Conservation (phyloP, 2,888 invertebrate species). For the Scaeva pyrastri region DNA sequence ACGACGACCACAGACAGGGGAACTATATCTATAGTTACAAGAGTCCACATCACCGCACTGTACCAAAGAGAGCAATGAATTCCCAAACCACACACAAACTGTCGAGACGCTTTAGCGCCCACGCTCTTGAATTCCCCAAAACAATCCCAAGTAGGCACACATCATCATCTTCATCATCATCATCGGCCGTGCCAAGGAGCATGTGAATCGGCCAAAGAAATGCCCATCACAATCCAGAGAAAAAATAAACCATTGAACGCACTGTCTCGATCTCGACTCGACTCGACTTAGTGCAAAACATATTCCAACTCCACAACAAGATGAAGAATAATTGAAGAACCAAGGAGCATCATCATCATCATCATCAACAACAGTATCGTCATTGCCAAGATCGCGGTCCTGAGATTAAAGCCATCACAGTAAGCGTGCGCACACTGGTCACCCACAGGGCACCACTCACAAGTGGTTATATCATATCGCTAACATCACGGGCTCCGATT, state of each 20-base stretch:
- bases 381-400: conserved; percentile 70
- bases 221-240: conserved; percentile 42
- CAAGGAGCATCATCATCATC: conserved; percentile 67
- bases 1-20: conserved; percentile 16
- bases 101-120: conserved; percentile 76
- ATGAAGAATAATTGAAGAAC: conserved; percentile 76
- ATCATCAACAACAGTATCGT: conserved; percentile 62
- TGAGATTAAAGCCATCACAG: conserved; percentile 72
- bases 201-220: conserved; percentile 65
- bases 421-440: conserved; percentile 74
- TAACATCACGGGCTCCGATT: conserved; percentile 62
- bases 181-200: conserved; percentile 69
- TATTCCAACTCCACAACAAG: conserved; percentile 63
- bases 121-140: conserved; percentile 75
- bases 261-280: conserved; percentile 15
- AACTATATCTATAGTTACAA: conserved; percentile 5
- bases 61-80: conserved; percentile 61
- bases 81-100: conserved; percentile 75
- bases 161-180: conserved; percentile 68
- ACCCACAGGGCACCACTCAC: conserved; percentile 75
- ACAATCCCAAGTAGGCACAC: conserved; percentile 70
- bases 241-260: conserved; percentile 17
- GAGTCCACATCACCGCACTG: conserved; percentile 17
- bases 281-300: conserved; percentile 41
- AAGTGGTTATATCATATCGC: conserved; percentile 75